Conservation (phyloP, 2,888 invertebrate genomes). For the Himalopsyche anomala region DNA sequence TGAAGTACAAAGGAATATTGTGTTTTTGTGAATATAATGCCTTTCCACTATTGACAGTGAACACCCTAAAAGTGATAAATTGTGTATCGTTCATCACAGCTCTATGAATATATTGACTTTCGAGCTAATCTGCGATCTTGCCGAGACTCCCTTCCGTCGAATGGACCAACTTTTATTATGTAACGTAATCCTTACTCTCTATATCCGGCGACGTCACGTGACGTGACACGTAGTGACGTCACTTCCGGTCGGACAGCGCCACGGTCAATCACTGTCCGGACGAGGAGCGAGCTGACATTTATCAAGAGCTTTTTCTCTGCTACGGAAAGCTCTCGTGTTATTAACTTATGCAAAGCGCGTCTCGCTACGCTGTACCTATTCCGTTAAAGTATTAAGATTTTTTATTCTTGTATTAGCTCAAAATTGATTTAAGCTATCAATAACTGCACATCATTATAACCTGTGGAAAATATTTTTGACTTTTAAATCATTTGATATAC, state of each 20-base stretch:
- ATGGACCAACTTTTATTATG: slow-evolving; percentile 52
- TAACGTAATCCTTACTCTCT: slow-evolving; percentile 45
- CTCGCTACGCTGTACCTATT: not conserved
- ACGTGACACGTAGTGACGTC: slow-evolving; percentile 49
- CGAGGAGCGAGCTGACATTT: slow-evolving; percentile 24
- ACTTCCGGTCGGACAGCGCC: slow-evolving; percentile 51
- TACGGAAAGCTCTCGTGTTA: slow-evolving; percentile 11
- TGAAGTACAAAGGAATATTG: too few relatives aligned
- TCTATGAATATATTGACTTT: slow-evolving; percentile 23
- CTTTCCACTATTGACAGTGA: too few relatives aligned
- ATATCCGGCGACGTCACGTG: slow-evolving; percentile 52
- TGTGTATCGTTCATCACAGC: not conserved
- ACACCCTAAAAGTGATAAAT: too few relatives aligned
- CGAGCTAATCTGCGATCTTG: slow-evolving; percentile 1
- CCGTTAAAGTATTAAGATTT: not conserved
- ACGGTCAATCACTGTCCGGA: slow-evolving; percentile 60
- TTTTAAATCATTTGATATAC: too few relatives aligned
- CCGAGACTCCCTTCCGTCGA: slow-evolving; percentile 1
- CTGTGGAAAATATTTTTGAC: too few relatives aligned
- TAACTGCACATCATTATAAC: too few relatives aligned
- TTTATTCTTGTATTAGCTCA: not conserved
- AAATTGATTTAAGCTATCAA: too few relatives aligned
- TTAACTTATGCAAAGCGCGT: slow-evolving; percentile 24
- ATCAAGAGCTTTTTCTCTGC: slow-evolving; percentile 25
- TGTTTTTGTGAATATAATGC: too few relatives aligned